These are phyloP conservation scores for Halotydeus destructor DNA, from an alignment of 1,140 invertebrate species.

Conservation along the genomic window DNA sequence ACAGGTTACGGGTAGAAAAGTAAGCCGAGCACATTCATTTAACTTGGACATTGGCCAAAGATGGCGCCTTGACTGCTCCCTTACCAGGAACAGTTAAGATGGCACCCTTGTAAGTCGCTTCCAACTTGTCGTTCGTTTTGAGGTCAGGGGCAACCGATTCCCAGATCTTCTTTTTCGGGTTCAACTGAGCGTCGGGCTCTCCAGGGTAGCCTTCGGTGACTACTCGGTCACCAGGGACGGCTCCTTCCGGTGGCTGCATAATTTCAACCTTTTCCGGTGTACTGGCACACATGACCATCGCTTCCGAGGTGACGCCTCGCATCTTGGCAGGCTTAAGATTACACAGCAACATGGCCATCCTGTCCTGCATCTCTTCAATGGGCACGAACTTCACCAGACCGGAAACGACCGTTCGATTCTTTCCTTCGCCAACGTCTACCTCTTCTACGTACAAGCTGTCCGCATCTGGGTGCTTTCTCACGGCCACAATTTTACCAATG, in stretches of 20 bases:
- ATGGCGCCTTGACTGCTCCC: slow-evolving; percentile 7
- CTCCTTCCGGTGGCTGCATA: slow-evolving; percentile 45
- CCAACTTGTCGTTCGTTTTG: slow-evolving; percentile 4
- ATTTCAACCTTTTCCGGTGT: slow-evolving; percentile 51
- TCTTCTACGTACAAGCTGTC: slow-evolving; percentile 83
- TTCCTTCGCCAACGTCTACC: slow-evolving; percentile 43
- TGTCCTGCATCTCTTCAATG: slow-evolving; percentile 61
- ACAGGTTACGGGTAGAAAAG: too few relatives aligned
- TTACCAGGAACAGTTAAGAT: slow-evolving; percentile 5
- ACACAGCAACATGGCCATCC: slow-evolving; percentile 67
- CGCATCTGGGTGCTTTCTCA: slow-evolving; percentile 67
- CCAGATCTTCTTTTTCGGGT: slow-evolving; percentile 78
- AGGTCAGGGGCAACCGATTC: slow-evolving; percentile 11
- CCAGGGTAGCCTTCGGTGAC: slow-evolving; percentile 45
- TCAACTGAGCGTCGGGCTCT: slow-evolving; percentile 35
- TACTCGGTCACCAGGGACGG: slow-evolving; percentile 55
- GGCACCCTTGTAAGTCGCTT: slow-evolving; percentile 9
- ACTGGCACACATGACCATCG: slow-evolving; percentile 79
- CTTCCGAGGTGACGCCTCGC: slow-evolving; percentile 47
- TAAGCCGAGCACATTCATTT: slow-evolving; percentile 1
- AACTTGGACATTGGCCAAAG: slow-evolving; percentile 5
- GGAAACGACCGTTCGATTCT: slow-evolving; percentile 48
- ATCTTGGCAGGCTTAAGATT: slow-evolving; percentile 87
- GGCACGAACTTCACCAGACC: slow-evolving; percentile 75
- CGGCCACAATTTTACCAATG: slow-evolving; percentile 69